phyloP scores from a whole-genome alignment of 2,888 invertebrate species.

The Chloroclysta siterata region DNA sequence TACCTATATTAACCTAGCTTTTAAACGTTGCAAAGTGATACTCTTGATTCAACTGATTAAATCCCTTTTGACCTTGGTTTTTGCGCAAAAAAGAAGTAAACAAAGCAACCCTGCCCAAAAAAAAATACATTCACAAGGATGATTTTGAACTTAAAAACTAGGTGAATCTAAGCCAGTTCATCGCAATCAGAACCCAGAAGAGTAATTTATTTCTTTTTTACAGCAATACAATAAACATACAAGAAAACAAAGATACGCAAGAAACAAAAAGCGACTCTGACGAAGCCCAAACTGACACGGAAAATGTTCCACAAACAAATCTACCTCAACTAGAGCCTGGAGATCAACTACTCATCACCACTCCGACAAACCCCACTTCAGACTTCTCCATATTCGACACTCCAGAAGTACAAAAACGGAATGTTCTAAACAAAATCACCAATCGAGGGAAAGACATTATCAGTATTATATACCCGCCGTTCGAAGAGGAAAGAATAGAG shows the following conservation, averaged over 20 bases:
- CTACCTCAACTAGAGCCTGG: slow-evolving; percentile 86
- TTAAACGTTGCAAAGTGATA: too few relatives aligned
- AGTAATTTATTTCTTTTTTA: slow-evolving; percentile 15
- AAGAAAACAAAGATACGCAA: slow-evolving; percentile 30
- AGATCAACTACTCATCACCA: slow-evolving; percentile 86
- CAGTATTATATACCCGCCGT: slow-evolving; percentile 76
- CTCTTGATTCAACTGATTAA: too few relatives aligned
- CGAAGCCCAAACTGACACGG: slow-evolving; percentile 46
- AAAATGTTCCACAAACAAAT: slow-evolving; percentile 53
- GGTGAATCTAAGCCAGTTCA: neutral
- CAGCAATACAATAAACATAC: slow-evolving; percentile 51
- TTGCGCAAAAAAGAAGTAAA: too few relatives aligned
- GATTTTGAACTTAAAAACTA: neutral
- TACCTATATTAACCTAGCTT: too few relatives aligned
- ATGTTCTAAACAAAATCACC: slow-evolving; percentile 76
- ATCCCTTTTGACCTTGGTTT: too few relatives aligned
- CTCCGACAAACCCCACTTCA: slow-evolving; percentile 19
- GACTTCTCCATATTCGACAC: slow-evolving; percentile 53
- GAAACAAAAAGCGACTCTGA: slow-evolving; percentile 41
- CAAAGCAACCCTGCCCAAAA: too few relatives aligned
- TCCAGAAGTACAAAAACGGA: slow-evolving; percentile 67
- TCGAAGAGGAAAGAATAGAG: slow-evolving; percentile 72
- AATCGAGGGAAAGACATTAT: slow-evolving; percentile 77
- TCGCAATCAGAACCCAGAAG: too few relatives aligned
- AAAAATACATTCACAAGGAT: too few relatives aligned